A percentile compares a stretch with the other conserved stretches of the same genome.
Evolutionary conservation across 1,140 invertebrate genomes (phyloP).

Genomic region (Dufourea novaeangliae): DNA sequence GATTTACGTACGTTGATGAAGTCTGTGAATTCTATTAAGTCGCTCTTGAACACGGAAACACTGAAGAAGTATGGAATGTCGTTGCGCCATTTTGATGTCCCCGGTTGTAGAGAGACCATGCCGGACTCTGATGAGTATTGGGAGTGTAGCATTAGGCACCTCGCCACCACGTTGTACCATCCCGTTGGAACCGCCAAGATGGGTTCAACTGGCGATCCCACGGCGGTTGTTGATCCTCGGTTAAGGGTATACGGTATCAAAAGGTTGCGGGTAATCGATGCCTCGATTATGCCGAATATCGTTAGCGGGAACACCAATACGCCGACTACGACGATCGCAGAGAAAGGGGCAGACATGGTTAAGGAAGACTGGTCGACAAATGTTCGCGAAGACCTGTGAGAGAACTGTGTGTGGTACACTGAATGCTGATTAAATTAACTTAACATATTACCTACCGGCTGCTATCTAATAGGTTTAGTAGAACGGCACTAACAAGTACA

Average conservation of each 20-base stretch:
- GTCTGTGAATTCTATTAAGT: slow-evolving; percentile 52
- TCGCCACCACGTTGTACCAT: slow-evolving; percentile 79
- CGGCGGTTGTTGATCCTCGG: slow-evolving; percentile 88
- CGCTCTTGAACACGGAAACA: slow-evolving; percentile 61
- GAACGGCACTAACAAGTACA: too few species aligned
- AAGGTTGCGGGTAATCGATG: slow-evolving; percentile 88
- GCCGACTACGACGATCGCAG: slow-evolving; percentile 89
- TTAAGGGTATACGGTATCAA: slow-evolving; percentile 88
- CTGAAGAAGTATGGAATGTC: slow-evolving; percentile 67
- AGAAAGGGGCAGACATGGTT: slow-evolving; percentile 86
- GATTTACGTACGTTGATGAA: slow-evolving; percentile 79
- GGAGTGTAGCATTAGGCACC: slow-evolving; percentile 80
- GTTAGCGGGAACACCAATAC: slow-evolving; percentile 91
- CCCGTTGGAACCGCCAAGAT: slow-evolving; percentile 82
- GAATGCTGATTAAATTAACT: too few species aligned
- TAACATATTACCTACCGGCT: too few species aligned
- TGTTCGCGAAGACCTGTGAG: background rate
- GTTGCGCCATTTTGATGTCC: slow-evolving; percentile 39
- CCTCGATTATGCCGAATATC: slow-evolving; percentile 89
- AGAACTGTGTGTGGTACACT: too few species aligned
- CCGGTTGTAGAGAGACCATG: slow-evolving; percentile 59
- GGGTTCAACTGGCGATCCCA: slow-evolving; percentile 78
- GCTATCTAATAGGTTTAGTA: too few species aligned
- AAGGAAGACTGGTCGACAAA: slow-evolving; percentile 61
- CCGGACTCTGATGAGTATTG: slow-evolving; percentile 80